A percentile compares a stretch with the other conserved stretches of the same genome.
Conservation (phyloP, 2,113 vertebrate genomes). For the Dascyllus trimaculatus region DNA sequence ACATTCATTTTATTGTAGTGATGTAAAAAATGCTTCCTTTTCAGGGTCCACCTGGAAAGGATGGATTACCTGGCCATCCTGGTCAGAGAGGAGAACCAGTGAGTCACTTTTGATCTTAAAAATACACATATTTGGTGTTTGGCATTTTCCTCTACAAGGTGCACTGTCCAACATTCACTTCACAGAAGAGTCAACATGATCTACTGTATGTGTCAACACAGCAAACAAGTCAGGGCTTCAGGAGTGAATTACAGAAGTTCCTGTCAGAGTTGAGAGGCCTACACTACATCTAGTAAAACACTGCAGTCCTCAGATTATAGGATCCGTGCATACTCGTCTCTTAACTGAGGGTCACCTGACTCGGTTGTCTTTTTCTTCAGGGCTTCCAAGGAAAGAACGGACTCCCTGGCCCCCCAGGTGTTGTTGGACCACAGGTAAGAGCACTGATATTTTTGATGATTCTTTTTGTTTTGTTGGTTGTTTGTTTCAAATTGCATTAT, state of each 20-base stretch:
- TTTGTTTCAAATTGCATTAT: not conserved
- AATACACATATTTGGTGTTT: not conserved
- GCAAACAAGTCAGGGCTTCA: not conserved
- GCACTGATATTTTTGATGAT: not conserved
- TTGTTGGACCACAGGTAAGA: constrained; percentile 93
- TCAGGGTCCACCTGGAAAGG: constrained; percentile 91
- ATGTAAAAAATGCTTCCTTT: constrained; percentile 30
- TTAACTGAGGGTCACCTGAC: constrained; percentile 9
- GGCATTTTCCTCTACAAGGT: not conserved
- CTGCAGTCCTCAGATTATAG: not conserved
- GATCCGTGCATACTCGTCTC: not conserved
- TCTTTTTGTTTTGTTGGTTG: too few species aligned
- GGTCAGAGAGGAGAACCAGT: constrained; percentile 93
- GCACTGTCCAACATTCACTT: not conserved
- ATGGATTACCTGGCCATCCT: constrained; percentile 91
- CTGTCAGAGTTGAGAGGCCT: not conserved
- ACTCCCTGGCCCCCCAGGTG: constrained; percentile 89
- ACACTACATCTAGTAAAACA: constrained; percentile 19
- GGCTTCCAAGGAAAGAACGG: constrained; percentile 91
- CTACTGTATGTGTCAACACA: constrained; percentile 1
- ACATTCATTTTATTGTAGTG: not conserved
- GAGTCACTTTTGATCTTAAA: constrained; percentile 57
- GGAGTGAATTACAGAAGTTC: constrained; percentile 14
- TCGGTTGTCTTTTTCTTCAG: constrained; percentile 70
- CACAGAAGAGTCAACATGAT: constrained; percentile 4